Evolutionary conservation across 1,140 invertebrate species (phyloP), one percentile per base, ranked within the genome.

Genomic region (Phymastichus coffea): DNA sequence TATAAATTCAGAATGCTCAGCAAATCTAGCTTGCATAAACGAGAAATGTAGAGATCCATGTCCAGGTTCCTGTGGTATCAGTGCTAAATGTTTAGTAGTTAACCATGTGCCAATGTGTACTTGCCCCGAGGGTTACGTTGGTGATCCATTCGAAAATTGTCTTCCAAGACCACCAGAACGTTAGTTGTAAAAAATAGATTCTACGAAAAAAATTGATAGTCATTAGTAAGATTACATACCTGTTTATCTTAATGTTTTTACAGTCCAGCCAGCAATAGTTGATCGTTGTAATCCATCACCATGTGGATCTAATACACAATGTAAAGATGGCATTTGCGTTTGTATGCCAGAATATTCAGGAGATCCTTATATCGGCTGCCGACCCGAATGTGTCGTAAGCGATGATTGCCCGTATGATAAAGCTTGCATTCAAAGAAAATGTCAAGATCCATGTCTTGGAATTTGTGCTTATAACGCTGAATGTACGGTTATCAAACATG

Each of bases 291-390:
- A 59, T 44, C 70, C 73, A 40, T 70, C 70, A 1, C 76, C 76
- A 40, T 67, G 82, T 57, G 82, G 82, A 19, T 68, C 77, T 4
- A 81, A 84, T 64, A 79, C 80, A 40, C 63, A 75, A 54, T 85
- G 82, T 57, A 72, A 70, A 60, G 80, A 77, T 61, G 85, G 84
- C 9, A 44, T 78, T 46, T 89, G 87, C 66, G 77, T 79, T 22
- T 90, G 88, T 64, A 62, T 86, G 53, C 71, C 77, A 17, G 85
- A 86, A 53, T 90, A 88, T 71, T 79, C 83, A 41, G 86, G 86
- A 20, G 83, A 86, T 74, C 86, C 87, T 4, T 87, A 88, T 62
- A 71, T n/a, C 75, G 52, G 82, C 55, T 74, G 53, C 67, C 56
- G 67, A 17, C 72, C 79, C 40, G 78, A 81, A 65, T 81, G 80